These are phyloP conservation scores for Astatoreochromis straeleni DNA, from an alignment of 2,113 vertebrate genomes.

Conservation along the genomic window DNA sequence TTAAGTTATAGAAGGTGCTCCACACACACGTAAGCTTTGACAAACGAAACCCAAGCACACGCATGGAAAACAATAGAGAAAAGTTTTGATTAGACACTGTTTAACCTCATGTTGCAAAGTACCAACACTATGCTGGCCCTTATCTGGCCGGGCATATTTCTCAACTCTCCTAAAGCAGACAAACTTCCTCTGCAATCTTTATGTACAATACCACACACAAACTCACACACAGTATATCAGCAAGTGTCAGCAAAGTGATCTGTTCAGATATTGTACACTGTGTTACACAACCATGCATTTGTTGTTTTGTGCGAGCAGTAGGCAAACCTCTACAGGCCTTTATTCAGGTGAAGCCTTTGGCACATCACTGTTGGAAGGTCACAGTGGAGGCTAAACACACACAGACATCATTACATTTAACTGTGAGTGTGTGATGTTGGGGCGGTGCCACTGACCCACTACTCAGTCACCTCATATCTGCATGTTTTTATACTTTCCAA, in stretches of 20 bases:
- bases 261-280: background rate
- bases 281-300: conserved; percentile 10
- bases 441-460: background rate
- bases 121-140: background rate
- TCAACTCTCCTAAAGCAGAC: conserved; percentile 1
- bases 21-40: background rate
- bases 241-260: background rate
- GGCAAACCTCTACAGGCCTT: background rate
- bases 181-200: conserved; percentile 8
- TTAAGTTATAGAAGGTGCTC: background rate
- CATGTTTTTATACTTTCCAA: conserved; percentile 33
- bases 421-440: background rate
- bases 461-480: background rate
- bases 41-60: background rate
- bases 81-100: background rate
- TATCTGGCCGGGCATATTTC: conserved; percentile 3
- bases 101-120: background rate
- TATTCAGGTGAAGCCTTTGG: background rate
- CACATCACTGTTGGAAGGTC: background rate
- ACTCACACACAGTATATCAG: background rate
- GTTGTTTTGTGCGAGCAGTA: background rate
- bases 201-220: background rate
- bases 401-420: background rate
- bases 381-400: background rate
- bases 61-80: background rate